Evolutionary conservation across 1,140 invertebrate species (phyloP).

Genomic region (Megalonaias nervosa): DNA sequence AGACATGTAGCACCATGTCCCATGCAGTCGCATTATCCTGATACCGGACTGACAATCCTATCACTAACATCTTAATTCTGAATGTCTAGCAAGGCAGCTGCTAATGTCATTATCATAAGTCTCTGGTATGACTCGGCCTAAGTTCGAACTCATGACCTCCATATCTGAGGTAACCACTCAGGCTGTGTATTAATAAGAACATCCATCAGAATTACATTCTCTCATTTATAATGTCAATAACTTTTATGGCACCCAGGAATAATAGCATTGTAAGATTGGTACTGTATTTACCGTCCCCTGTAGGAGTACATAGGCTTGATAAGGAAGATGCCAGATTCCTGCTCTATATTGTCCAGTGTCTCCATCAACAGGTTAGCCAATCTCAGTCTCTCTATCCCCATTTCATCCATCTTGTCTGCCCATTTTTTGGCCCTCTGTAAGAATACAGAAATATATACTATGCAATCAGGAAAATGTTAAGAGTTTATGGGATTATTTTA

Average conservation of each 20-base stretch:
- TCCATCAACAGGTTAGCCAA: conserved; percentile 66
- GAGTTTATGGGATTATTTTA: too few species aligned
- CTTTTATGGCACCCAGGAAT: neutral
- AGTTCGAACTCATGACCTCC: too few species aligned
- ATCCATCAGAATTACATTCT: neutral
- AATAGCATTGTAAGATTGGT: neutral
- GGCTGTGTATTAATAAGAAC: neutral
- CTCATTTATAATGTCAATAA: neutral
- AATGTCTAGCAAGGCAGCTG: too few species aligned
- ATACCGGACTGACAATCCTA: too few species aligned
- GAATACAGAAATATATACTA: neutral
- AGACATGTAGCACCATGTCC: too few species aligned
- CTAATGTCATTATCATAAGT: too few species aligned
- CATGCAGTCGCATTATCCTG: too few species aligned
- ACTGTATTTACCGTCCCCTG: conserved; percentile 58
- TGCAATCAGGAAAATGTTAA: too few species aligned
- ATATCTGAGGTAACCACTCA: neutral
- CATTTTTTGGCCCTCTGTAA: conserved; percentile 61
- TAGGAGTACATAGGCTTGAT: conserved; percentile 71
- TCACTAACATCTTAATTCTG: too few species aligned
- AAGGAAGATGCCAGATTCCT: conserved; percentile 69
- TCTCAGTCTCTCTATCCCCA: conserved; percentile 57
- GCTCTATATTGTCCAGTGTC: conserved; percentile 65
- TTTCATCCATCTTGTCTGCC: conserved; percentile 64
- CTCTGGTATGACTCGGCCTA: too few species aligned